Base-by-base conservation (phyloP, 2,888 invertebrate species). In the Disparrhopalites patrizii region DNA sequence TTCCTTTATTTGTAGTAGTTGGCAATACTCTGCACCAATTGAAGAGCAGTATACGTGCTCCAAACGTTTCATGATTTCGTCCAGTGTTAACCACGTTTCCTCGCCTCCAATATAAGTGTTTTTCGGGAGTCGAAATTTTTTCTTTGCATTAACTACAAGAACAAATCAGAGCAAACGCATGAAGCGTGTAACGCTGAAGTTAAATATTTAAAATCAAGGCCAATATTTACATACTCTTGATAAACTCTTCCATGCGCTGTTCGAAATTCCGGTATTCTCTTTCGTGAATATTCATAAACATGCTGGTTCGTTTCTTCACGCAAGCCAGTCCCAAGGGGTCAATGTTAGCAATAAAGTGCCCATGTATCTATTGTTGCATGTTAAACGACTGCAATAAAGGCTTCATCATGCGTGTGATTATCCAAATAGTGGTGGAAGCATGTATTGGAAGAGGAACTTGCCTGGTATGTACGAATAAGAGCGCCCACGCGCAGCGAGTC, bases 21-120 rank as follows among this genome's bases (percentile, higher is more conserved):
- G 98, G 98, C 99, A 99, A 79, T 95, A 99, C 81, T 99, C 99
- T 1, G 96, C 91, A 40, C 99, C 99, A 76, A 99, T 97, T 80
- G 57, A 93, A 76, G 91, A 87, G 79, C 98, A 99, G 80, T 99
- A 99, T 0, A 94, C 90, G 75, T 89, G 83, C 83, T 98, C 96
- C 63, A 99, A 81, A 60, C 97, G 86, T 69, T 86, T 86, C 69
- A 99, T 82, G 78, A 99, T 99, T 80, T 99, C 98, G 74, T 92
- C 86, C 33, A 99, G 83, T 0, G 96, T 88, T 76, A 99, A 82
- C n/a, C 89, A 87, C 76, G 88, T 91, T 75, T 92, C 91, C 77
- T 89, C 88, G 67, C 89, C 89, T 38, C 94, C 94, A 79, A 99
- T 98, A 81, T 93, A 98, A 23, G 99, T 99, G 36, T 97, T 97